These are phyloP conservation scores for Drosophila micromelanica DNA, from an alignment of 1,140 invertebrate genomes.

Conservation along the genomic window DNA sequence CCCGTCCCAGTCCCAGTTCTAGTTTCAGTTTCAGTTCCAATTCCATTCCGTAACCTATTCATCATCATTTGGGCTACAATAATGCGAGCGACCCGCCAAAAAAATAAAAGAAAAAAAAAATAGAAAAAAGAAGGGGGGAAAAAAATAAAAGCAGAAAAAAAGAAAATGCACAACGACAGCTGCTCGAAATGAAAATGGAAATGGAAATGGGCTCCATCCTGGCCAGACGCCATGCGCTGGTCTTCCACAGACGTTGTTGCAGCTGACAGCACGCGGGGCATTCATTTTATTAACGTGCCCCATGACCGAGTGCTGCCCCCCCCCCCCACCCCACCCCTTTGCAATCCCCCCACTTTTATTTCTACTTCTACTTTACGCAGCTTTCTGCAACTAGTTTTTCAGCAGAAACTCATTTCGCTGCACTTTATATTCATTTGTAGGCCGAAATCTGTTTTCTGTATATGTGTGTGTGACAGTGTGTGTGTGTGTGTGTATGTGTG, in stretches of 20 bases:
- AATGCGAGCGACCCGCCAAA: constrained; percentile 9
- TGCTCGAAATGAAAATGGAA: constrained; percentile 26
- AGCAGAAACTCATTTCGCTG: constrained; percentile 10
- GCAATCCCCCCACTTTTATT: background rate
- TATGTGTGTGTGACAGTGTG: background rate
- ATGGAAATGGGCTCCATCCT: constrained; percentile 17
- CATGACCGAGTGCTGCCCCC: background rate
- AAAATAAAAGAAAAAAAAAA: constrained; percentile 1
- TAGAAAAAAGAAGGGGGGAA: no score
- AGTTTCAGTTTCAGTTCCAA: constrained; percentile 14
- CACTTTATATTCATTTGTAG: constrained; percentile 51
- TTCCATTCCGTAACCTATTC: constrained; percentile 27
- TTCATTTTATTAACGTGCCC: constrained; percentile 33
- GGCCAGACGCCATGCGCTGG: constrained; percentile 22
- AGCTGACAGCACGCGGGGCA: constrained; percentile 7
- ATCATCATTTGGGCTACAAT: constrained; percentile 44
- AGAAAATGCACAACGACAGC: constrained; percentile 25
- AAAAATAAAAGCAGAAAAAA: no score
- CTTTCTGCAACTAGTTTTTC: constrained; percentile 11
- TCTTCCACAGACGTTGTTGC: constrained; percentile 10
- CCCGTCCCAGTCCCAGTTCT: background rate
- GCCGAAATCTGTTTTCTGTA: constrained; percentile 22
- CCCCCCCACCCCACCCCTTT: background rate
- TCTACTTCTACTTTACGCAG: background rate
- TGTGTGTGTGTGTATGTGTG: background rate